Base-by-base conservation (phyloP, 1,140 invertebrate genomes). In the Brachionus angularis region DNA sequence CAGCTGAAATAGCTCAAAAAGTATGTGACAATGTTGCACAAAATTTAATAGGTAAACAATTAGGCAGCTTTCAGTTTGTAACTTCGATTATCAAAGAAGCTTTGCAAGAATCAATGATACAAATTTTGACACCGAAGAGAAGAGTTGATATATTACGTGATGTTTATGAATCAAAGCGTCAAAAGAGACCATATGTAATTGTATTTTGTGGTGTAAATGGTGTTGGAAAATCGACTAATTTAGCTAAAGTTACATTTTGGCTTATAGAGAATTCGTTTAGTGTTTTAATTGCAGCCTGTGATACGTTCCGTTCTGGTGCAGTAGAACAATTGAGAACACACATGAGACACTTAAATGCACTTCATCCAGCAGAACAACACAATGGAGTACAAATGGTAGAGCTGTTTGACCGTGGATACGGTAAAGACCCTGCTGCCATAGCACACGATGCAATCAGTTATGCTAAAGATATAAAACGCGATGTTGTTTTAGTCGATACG, bases 161-260 rank as follows among this genome's bases (percentile, higher is more conserved):
- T 80, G 93, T 94, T 18, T 82, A 94, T 73, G 92, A 97, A 76
- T 89, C 92, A 2, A 88, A 90, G 75, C 85, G 87, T 55, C 84
- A 87, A 73, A 83, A 84, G 0, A 84, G 87, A n/a, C 95, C 96
- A 0, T 99, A 94, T 80, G 89, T 93, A 1, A 91, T 98, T 83
- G 87, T 91, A 0, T 99, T 99, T 79, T 99, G 96, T 83, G 96
- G 96, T 50, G 96, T 99, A 0, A 99, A 99, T 81, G 96, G 96
- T 44, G 96, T 99, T 2, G 96, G 96, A 50, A 99, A 99, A 79
- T 98, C 94, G 0, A 99, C 96, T 1, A 99, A 99, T 84, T 83
- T 99, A 36, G 96, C 96, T 1, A 99, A 99, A 82, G 86, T 99
- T 69, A 93, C 93, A 77, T 99, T 98, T 80, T 99, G 96, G 96